Conservation (phyloP, 1,140 invertebrate species). For the Bicyclus anynana region DNA sequence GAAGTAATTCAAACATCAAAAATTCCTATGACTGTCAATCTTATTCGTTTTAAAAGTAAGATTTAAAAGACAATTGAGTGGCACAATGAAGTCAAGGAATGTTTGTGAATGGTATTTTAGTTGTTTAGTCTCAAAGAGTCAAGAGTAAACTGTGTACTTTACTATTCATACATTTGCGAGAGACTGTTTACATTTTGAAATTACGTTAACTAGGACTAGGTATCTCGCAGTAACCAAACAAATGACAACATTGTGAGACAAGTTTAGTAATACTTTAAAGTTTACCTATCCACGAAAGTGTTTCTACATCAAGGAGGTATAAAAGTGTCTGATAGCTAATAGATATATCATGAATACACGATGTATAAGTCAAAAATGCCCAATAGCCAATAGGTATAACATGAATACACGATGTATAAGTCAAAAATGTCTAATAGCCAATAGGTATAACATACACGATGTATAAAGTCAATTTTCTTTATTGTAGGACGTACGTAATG, state of each 20-base stretch:
- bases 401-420: too few relatives aligned
- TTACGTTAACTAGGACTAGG: background rate
- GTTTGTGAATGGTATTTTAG: slow-evolving; percentile 9
- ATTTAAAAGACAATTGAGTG: background rate
- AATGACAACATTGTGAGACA: background rate
- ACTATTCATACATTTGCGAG: slow-evolving; percentile 9
- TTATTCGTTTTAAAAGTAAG: background rate
- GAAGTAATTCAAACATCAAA: background rate
- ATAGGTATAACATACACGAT: too few relatives aligned
- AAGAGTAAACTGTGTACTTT: background rate
- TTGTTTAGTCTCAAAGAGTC: slow-evolving; percentile 9
- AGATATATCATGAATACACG: too few relatives aligned
- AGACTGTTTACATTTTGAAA: slow-evolving; percentile 3
- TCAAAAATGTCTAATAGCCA: too few relatives aligned
- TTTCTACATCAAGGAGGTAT: too few relatives aligned
- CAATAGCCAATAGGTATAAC: too few relatives aligned
- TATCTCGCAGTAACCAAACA: slow-evolving; percentile 5
- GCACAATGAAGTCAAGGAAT: slow-evolving; percentile 11
- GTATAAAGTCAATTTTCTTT: too few relatives aligned
- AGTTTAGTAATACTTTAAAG: too few relatives aligned
- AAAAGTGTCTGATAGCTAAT: too few relatives aligned
- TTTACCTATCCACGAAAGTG: too few relatives aligned
- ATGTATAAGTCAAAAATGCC: too few relatives aligned
- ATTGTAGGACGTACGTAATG: too few relatives aligned
- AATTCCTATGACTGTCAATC: background rate